Evolutionary conservation across 2,113 vertebrate species (phyloP).

Genomic region (Progne subis): DNA sequence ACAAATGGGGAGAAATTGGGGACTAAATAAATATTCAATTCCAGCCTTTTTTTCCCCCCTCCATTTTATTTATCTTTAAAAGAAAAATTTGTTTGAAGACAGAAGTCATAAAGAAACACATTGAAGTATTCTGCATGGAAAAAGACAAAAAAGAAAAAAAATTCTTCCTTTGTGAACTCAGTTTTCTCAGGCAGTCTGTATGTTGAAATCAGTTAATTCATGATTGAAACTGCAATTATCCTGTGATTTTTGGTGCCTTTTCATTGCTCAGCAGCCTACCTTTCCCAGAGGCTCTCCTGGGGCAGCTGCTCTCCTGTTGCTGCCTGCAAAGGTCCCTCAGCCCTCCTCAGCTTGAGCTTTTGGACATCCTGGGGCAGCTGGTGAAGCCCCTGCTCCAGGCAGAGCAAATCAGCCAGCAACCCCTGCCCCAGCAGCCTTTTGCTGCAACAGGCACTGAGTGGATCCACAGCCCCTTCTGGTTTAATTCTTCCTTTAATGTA

Average conservation of each 20-base stretch:
- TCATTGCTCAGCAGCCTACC: neutral
- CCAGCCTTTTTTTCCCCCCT: neutral
- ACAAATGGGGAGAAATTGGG: constrained; percentile 25
- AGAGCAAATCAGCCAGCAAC: neutral
- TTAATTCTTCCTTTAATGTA: neutral
- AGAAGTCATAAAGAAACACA: neutral
- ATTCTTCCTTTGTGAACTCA: neutral
- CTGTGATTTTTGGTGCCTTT: neutral
- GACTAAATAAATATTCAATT: constrained; percentile 33
- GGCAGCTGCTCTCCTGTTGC: neutral
- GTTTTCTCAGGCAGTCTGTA: neutral
- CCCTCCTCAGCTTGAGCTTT: rapidly evolving
- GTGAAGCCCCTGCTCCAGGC: neutral
- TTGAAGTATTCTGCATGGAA: neutral
- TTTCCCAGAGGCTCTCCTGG: rapidly evolving
- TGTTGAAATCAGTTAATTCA: neutral
- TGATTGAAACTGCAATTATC: neutral
- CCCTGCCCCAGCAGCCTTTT: neutral
- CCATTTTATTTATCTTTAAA: constrained; percentile 36
- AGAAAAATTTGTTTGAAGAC: neutral
- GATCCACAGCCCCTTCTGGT: neutral
- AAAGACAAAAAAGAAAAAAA: neutral
- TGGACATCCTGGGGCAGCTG: neutral
- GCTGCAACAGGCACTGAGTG: rapidly evolving
- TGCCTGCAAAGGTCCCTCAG: neutral